These are phyloP conservation scores for Liparis tanakae DNA, from an alignment of 2,797 vertebrate species.

Conservation along the genomic window DNA sequence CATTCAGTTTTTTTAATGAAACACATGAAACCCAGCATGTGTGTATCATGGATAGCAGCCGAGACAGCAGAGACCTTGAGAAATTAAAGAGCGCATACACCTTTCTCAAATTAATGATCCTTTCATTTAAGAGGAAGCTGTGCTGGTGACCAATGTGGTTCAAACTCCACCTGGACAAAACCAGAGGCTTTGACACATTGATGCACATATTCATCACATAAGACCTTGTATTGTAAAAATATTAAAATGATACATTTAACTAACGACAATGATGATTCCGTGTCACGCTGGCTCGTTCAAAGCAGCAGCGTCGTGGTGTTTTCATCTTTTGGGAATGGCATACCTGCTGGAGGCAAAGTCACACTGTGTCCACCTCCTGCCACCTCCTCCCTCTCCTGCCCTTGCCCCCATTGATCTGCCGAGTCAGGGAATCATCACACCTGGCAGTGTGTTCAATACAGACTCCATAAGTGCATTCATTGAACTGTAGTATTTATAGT, in stretches of 20 bases:
- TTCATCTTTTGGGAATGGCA: conserved; percentile 44
- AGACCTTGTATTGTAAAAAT: not conserved
- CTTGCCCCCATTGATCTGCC: conserved; percentile 76
- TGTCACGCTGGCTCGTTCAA: not conserved
- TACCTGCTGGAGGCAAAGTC: conserved; percentile 62
- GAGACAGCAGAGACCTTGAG: conserved; percentile 4
- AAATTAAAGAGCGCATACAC: conserved; percentile 15
- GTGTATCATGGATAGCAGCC: not conserved
- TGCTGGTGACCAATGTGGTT: conserved; percentile 4
- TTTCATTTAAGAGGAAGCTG: conserved; percentile 19
- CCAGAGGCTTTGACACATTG: conserved; percentile 2
- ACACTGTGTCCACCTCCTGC: conserved; percentile 51
- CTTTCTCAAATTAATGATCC: conserved; percentile 8
- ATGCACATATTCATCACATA: conserved; percentile 7
- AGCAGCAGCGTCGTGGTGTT: conserved; percentile 32
- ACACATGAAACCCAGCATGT: not conserved
- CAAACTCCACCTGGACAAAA: not conserved
- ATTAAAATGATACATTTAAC: not conserved
- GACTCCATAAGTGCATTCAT: conserved; percentile 22
- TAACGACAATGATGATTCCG: not conserved
- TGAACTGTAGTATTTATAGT: not conserved
- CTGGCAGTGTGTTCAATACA: conserved; percentile 17
- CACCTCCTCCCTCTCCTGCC: conserved; percentile 54
- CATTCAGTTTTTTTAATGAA: conserved; percentile 6
- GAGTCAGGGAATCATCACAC: conserved; percentile 56